phyloP scores from a whole-genome alignment of 1,140 invertebrate species.

The Drosophila obscura region DNA sequence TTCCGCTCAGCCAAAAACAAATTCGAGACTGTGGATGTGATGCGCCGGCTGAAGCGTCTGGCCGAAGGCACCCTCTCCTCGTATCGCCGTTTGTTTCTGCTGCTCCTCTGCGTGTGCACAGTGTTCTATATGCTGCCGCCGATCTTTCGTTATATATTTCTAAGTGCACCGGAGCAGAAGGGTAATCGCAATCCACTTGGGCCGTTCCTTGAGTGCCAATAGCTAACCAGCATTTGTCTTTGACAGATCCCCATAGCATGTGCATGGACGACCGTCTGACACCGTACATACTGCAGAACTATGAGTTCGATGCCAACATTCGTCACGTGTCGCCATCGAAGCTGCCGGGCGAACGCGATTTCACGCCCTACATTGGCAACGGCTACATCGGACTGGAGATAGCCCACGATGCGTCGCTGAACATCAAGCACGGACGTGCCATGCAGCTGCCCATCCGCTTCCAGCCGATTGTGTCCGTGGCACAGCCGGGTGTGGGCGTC shows the following conservation, averaged over 20 bases:
- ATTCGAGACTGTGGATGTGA: conserved; percentile 84
- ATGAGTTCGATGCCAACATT: conserved; percentile 89
- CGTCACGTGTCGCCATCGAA: conserved; percentile 84
- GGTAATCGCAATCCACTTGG: conserved; percentile 72
- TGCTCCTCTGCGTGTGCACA: conserved; percentile 86
- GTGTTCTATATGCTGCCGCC: conserved; percentile 88
- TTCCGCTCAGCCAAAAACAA: conserved; percentile 82
- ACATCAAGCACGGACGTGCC: conserved; percentile 89
- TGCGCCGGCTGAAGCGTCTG: conserved; percentile 86
- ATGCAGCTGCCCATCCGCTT: conserved; percentile 89
- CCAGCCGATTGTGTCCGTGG: conserved; percentile 89
- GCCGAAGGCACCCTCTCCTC: conserved; percentile 87
- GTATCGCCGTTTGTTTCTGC: conserved; percentile 87
- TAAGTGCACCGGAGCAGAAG: conserved; percentile 81
- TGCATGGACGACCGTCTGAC: conserved; percentile 88
- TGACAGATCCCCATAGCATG: conserved; percentile 85
- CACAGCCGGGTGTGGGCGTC: conserved; percentile 73
- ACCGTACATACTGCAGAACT: conserved; percentile 86
- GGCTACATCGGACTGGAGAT: conserved; percentile 89
- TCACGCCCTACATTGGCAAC: conserved; percentile 92
- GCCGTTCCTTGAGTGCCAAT: not conserved
- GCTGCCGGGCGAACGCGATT: conserved; percentile 85
- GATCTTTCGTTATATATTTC: conserved; percentile 87
- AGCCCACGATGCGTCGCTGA: conserved; percentile 87
- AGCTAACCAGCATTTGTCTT: not conserved